phyloP scores from a whole-genome alignment of 2,797 vertebrate species.

The Labroides dimidiatus region DNA sequence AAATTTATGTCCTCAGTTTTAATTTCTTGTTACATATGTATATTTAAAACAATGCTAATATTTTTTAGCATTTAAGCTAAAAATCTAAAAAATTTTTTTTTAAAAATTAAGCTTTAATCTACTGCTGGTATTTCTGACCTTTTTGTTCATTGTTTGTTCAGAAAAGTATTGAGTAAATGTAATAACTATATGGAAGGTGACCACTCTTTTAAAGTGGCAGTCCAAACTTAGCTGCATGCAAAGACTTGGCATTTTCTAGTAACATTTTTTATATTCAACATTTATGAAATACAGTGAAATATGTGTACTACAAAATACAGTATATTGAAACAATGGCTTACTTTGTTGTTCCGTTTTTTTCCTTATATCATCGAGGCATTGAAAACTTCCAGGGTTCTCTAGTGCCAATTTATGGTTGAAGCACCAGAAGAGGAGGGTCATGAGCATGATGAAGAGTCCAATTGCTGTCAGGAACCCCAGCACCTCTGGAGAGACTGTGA shows the following conservation, averaged over 20 bases:
- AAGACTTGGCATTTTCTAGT: background rate
- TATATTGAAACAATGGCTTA: constrained; percentile 60
- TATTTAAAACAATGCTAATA: no score
- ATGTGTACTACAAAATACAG: background rate
- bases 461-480: constrained; percentile 95
- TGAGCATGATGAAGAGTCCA: constrained; percentile 93
- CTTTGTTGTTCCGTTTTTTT: constrained; percentile 88
- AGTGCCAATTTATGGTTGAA: constrained; percentile 97
- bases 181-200: no score
- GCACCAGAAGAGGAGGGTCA: constrained; percentile 95
- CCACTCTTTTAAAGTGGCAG: no score
- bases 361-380: constrained; percentile 91
- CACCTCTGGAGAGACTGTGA: constrained; percentile 95
- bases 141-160: no score
- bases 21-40: no score
- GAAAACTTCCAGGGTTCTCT: constrained; percentile 90
- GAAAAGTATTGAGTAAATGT: no score
- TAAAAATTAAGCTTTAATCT: no score
- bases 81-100: no score
- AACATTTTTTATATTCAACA: no score
- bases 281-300: background rate
- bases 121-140: no score
- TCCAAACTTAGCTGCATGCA: background rate
- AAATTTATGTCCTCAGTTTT: no score
- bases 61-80: no score